Base-by-base conservation (phyloP, 2,113 vertebrate species). In the Lathamus discolor region DNA sequence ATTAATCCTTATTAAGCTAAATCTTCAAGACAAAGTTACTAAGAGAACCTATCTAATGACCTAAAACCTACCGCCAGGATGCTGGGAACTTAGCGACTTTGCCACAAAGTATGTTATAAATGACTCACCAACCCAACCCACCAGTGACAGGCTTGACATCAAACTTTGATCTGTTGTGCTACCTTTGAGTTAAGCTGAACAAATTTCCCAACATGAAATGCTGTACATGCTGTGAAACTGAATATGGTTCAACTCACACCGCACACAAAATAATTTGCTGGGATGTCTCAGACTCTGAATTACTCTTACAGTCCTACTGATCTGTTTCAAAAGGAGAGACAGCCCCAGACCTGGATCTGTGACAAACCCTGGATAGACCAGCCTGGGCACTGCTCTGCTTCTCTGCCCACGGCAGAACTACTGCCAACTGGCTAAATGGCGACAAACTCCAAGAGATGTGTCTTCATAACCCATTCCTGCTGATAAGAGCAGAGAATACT, bases 401-500 rank as follows among this genome's bases (percentile, higher is more conserved):
- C 17, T 29, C 46, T 17, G 15, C 11, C 11, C 55, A 11, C 0
- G 4, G 41, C 57, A 64, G 64, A 35, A 19, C 49, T 13, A 1
- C 31, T 33, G 48, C 31, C 55, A 43, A 10, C 44, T 12, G 69
- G 9, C 72, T 48, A 6, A 55, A 48, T 35, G 2, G 10, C 1
- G 20, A 31, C 1, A 13, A 17, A n/a, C 19, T 17, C 23, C 4
- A 18, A 7, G 25, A 57, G 8, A 19, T 4, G 0, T 28, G 12
- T 29, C 48, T 51, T 52, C n/a, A 27, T 17, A 39, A 46, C 19
- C 19, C 37, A 5, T 28, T 31, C 52, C 18, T 18, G 9, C 7
- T 35, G 33, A 48, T 15, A n/a, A 35, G 16, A 74, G 52, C 22
- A 8, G 52, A 61, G 37, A 9, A n/a, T 9, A 5, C 25, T 4